Conservation (phyloP, 2,888 invertebrate genomes). For the Eristalinus aeneus region DNA sequence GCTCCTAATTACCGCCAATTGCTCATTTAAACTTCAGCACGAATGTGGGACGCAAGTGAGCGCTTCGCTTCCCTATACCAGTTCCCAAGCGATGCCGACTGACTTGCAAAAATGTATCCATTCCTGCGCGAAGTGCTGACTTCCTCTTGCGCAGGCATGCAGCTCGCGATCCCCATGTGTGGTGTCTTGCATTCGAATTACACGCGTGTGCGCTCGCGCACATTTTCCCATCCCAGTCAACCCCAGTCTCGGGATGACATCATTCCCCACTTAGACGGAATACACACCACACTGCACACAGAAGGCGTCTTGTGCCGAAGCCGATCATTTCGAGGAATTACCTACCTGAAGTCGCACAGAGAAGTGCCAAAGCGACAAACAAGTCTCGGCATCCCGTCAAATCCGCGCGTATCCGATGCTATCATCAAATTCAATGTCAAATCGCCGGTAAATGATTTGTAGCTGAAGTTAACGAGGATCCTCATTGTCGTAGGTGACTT, state of each 20-base stretch:
- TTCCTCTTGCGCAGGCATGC: constrained; percentile 20
- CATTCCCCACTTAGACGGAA: constrained; percentile 26
- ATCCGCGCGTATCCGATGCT: constrained; percentile 5
- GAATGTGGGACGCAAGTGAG: constrained; percentile 9
- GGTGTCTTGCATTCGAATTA: constrained; percentile 53
- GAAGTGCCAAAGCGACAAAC: constrained; percentile 36
- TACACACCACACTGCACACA: constrained; percentile 44
- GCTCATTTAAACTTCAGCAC: neutral
- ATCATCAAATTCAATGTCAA: constrained; percentile 56
- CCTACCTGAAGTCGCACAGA: constrained; percentile 52
- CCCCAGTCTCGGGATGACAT: constrained; percentile 42
- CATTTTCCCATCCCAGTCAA: constrained; percentile 9
- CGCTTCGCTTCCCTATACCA: neutral
- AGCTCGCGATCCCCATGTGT: constrained; percentile 13
- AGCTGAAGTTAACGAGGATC: constrained; percentile 40
- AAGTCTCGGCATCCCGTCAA: constrained; percentile 36
- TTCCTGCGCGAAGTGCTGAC: constrained; percentile 12
- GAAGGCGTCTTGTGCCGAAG: constrained; percentile 12
- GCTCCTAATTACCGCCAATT: neutral
- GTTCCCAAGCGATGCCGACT: neutral
- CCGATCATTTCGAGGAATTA: constrained; percentile 60
- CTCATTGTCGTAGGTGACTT: constrained; percentile 35
- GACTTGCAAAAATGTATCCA: constrained; percentile 10
- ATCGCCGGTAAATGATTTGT: constrained; percentile 60
- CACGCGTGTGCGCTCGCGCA: constrained; percentile 15